phyloP scores from a whole-genome alignment of 2,113 vertebrate species.

The Otis tarda region DNA sequence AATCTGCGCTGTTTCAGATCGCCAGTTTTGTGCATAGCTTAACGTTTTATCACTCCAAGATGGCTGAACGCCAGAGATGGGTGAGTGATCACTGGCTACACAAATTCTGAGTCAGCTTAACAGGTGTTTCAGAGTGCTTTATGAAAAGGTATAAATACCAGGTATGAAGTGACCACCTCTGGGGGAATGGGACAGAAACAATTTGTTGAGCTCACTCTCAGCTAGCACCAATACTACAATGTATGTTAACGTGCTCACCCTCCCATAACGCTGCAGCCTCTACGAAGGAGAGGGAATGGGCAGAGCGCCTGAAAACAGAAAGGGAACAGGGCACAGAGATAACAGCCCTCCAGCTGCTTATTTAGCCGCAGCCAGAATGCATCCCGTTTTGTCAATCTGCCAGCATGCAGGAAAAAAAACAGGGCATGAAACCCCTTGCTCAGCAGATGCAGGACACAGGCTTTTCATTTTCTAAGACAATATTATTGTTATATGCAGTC shows the following conservation, averaged over 20 bases:
- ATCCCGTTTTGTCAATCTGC: background rate
- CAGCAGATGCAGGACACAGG: conserved; percentile 10
- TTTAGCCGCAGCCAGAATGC: background rate
- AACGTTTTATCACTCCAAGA: background rate
- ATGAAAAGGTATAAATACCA: background rate
- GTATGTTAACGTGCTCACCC: background rate
- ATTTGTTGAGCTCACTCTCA: background rate
- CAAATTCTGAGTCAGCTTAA: background rate
- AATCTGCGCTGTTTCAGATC: background rate
- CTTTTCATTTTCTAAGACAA: conserved; percentile 25
- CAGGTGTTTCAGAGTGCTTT: background rate
- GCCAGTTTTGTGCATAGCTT: background rate
- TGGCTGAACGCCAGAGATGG: background rate
- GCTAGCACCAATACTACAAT: background rate
- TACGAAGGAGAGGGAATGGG: background rate
- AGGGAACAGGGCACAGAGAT: background rate
- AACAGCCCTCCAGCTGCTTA: conserved; percentile 31
- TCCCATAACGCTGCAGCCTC: background rate
- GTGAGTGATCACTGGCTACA: background rate
- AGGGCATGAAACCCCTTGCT: background rate
- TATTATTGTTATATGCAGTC: conserved; percentile 12
- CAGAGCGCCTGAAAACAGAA: background rate
- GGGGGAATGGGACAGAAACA: background rate
- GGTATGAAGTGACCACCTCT: background rate
- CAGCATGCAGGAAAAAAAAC: background rate